Conservation (phyloP, 64 coral and sea anemone genomes). For the Montipora foliosa region DNA sequence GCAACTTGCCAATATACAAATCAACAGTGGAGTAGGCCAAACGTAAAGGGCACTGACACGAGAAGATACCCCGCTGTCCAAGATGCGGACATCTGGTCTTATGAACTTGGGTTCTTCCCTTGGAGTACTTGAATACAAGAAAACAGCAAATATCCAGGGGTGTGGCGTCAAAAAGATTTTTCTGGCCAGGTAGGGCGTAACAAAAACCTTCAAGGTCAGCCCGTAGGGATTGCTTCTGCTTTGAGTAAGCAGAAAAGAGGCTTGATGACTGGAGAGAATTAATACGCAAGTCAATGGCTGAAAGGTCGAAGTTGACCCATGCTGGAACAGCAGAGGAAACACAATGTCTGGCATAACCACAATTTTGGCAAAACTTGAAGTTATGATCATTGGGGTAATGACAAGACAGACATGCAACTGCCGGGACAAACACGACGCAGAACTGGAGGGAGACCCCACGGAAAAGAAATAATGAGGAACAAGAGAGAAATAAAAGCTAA, state of each 20-base stretch:
- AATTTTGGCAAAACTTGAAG: conserved; percentile 69
- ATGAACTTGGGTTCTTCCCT: conserved; percentile 64
- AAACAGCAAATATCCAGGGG: conserved; percentile 65
- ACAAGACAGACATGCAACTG: conserved; percentile 50
- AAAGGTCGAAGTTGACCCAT: conserved; percentile 9
- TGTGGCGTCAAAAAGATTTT: conserved; percentile 40
- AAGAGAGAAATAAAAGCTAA: background rate
- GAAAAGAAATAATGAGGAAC: background rate
- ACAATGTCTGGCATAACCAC: conserved; percentile 36
- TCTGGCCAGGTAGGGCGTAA: conserved; percentile 22
- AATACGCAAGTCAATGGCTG: conserved; percentile 44
- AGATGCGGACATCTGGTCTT: conserved; percentile 17
- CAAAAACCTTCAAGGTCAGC: conserved; percentile 46
- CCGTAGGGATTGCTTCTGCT: conserved; percentile 39
- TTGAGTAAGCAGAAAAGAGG: conserved; percentile 37
- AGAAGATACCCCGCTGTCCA: conserved; percentile 33
- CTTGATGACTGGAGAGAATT: background rate
- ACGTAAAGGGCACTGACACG: conserved; percentile 38
- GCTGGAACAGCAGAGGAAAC: background rate
- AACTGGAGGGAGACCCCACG: background rate
- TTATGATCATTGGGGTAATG: conserved; percentile 47
- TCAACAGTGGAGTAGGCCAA: conserved; percentile 52
- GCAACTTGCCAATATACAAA: conserved; percentile 67
- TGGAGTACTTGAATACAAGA: conserved; percentile 48
- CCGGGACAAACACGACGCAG: conserved; percentile 33